Evolutionary conservation across 2,888 invertebrate species (phyloP), one percentile per base, ranked within the genome.

Genomic region (Neelides folsomi): DNA sequence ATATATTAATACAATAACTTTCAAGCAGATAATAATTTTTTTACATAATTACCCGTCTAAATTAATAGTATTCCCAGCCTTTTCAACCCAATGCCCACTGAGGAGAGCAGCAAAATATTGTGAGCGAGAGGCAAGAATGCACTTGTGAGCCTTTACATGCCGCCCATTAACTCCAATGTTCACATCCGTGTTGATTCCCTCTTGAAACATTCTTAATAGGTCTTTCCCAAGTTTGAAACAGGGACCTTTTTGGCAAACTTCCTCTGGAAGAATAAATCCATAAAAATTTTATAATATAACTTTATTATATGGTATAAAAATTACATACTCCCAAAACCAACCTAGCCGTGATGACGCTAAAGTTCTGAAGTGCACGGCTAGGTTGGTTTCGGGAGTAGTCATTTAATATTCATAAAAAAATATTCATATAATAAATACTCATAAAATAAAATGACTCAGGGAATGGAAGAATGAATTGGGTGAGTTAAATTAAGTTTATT

Each of bases 41-140:
- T n/a, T 35, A 15, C 3, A 12, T 18, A 59, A 67, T 67, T 77
- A 85, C 77, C 87, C 85, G 66, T 87, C 86, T 52, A 90, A 72
- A n/a, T 81, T 79, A 52, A 90, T 87, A 3, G 86, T 79, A 68
- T 88, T 85, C 40, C 83, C 83, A 52, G 81, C 79, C 66, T 76
- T 79, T 67, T 88, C 86, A 20, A 83, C 79, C 79, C 86, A 87
- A 53, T 84, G 82, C 1, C 89, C 90, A 61, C 86, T 86, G 27
- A 93, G 71, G 71, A 92, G 82, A 15, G 86, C 89, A 8, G 89
- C 88, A 71, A 94, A 94, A 70, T 92, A 93, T 68, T 86, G 87
- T 68, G 92, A 93, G 50, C 93, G 68, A 12, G 90, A 89, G 48
- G 88, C 83, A 56, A 94, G 73, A 66, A 94, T 87, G 69, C 92